A percentile compares a stretch with the other conserved stretches of the same genome.
phyloP scores from a whole-genome alignment of 2,113 vertebrate genomes.

The Rhabdornis inornatus region DNA sequence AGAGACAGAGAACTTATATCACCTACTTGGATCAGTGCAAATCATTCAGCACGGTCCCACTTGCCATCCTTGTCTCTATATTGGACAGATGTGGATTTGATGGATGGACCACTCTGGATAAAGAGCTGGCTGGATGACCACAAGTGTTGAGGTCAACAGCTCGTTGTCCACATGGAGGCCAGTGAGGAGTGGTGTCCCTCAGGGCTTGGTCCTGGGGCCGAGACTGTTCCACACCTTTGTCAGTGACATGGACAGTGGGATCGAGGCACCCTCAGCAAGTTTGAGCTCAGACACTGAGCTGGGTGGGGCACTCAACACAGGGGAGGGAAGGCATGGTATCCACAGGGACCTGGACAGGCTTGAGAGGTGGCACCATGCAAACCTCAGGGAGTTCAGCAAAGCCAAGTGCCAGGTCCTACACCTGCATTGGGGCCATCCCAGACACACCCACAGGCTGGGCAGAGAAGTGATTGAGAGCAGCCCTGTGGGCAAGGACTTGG shows the following conservation, averaged over 20 bases:
- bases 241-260: too few species aligned
- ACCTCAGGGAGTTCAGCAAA: neutral
- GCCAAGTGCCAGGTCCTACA: too few species aligned
- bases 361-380: neutral
- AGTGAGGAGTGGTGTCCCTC: neutral
- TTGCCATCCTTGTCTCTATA: neutral
- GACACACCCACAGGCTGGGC: too few species aligned
- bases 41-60: fast-evolving
- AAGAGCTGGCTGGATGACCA: neutral
- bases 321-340: too few species aligned
- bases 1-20: neutral
- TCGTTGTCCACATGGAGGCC: neutral
- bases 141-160: neutral
- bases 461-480: too few species aligned
- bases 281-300: neutral
- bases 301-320: fast-evolving
- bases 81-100: neutral
- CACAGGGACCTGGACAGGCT: too few species aligned
- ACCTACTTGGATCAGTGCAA: neutral
- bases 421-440: too few species aligned
- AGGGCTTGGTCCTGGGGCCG: fast-evolving
- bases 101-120: too few species aligned
- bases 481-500: too few species aligned
- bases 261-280: neutral
- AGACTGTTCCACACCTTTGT: too few species aligned